phyloP scores from a whole-genome alignment of 2,113 vertebrate genomes.

The Melospiza georgiana region DNA sequence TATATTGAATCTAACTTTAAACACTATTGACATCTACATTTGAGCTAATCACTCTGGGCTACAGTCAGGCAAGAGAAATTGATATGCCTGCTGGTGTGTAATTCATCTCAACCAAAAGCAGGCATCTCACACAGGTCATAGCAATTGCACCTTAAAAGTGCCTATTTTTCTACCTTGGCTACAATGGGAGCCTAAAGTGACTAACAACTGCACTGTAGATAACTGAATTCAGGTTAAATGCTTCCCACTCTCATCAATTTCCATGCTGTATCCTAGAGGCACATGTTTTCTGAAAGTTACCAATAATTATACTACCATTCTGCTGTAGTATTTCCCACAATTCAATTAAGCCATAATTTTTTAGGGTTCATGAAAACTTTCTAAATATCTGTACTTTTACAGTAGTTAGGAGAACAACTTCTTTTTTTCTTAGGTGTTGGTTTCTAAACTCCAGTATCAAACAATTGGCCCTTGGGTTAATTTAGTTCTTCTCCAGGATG shows the following conservation, averaged over 20 bases:
- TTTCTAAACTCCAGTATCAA: conserved; percentile 4
- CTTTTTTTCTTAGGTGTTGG: neutral
- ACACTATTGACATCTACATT: conserved; percentile 32
- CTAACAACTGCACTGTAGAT: neutral
- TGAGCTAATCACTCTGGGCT: neutral
- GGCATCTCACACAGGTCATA: neutral
- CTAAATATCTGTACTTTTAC: neutral
- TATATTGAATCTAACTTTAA: conserved; percentile 27
- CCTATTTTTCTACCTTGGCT: conserved; percentile 7
- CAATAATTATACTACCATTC: neutral
- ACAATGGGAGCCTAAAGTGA: neutral
- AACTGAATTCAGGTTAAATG: neutral
- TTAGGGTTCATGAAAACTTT: neutral
- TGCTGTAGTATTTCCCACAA: neutral
- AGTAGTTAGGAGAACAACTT: neutral
- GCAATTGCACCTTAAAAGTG: neutral
- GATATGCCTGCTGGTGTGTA: neutral
- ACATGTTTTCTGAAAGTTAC: neutral
- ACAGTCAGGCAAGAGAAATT: neutral
- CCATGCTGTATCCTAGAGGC: neutral
- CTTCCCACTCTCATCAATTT: neutral
- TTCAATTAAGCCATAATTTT: neutral
- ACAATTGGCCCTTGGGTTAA: neutral
- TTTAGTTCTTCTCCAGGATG: neutral
- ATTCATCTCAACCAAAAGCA: conserved; percentile 25